Conservation (phyloP, 2,888 invertebrate genomes). For the Eudasyphora cyanicolor region DNA sequence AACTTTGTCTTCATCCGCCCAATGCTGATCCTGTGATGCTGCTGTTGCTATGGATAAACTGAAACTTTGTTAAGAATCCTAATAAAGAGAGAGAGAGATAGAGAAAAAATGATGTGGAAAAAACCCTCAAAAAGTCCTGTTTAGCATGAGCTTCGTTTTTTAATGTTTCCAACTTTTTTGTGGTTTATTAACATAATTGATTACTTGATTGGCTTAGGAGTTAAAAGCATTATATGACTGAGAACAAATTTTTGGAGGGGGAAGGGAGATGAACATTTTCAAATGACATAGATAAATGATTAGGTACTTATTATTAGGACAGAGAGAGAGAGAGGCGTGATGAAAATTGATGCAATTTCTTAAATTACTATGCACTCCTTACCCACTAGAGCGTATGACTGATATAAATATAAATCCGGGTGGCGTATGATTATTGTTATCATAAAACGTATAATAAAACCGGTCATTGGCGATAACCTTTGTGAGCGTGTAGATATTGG, state of each 20-base stretch:
- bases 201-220: slow-evolving; percentile 49
- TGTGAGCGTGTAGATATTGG: too few relatives aligned
- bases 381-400: too few relatives aligned
- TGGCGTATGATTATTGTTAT: too few relatives aligned
- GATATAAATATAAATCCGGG: too few relatives aligned
- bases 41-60: neutral
- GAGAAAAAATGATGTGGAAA: neutral
- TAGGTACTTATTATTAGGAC: neutral
- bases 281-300: neutral
- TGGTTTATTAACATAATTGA: slow-evolving; percentile 53
- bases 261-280: neutral
- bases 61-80: neutral
- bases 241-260: neutral
- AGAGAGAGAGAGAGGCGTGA: neutral
- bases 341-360: neutral
- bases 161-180: neutral
- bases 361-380: too few relatives aligned
- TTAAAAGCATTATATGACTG: slow-evolving; percentile 1
- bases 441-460: too few relatives aligned
- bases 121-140: neutral
- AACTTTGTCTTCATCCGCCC: neutral
- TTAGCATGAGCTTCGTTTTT: slow-evolving; percentile 23
- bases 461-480: too few relatives aligned
- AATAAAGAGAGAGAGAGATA: neutral
- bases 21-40: neutral